Base-by-base conservation (phyloP, 2,888 invertebrate species). In the Masnerella sp. region DNA sequence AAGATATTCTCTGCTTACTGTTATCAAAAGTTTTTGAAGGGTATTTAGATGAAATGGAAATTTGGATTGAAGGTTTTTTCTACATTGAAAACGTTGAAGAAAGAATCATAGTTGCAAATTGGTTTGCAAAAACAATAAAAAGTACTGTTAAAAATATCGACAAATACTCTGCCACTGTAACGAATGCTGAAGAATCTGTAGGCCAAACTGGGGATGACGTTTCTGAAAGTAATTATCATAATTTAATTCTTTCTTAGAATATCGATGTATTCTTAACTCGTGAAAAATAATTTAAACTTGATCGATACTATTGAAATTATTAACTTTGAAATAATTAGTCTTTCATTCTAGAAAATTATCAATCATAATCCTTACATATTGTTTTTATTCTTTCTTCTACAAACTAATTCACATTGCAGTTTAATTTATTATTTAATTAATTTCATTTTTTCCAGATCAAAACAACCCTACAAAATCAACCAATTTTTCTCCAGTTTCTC, bases 11-110 rank as follows among this genome's bases (percentile, higher is more conserved):
- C 18, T 86, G 87, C 43, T 88, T 87, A 47, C 89, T 94, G 65
- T 90, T 95, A 18, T 89, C 88, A 77, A 89, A 89, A 3, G 88
- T 93, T 75, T 94, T 94, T 82, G 91, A 92, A 81, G 90, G 89
- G 14, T 90, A 90, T 74, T 88, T 89, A 72, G 88, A 90, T 61
- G 94, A 95, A 87, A 90, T 93, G 36, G 90, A 92, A 82, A 88
- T 94, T 65, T 92, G 94, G 90, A 84, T 93, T 20, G 90, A 92
- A 78, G 89, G 79, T 83, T 88, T 75, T 67, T 87, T 42, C 62
- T 85, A 42, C 77, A 80, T 79, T 73, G 81, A 52, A 76, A 81
- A 73, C 74, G 11, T 34, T 2, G 58, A 79, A 8, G 77, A 82
- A n/a, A 83, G 75, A 61, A 32, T 73, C 2, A 74, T 81, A 62